phyloP scores from a whole-genome alignment of 1,140 invertebrate species.

The Scaptomyza pallida region DNA sequence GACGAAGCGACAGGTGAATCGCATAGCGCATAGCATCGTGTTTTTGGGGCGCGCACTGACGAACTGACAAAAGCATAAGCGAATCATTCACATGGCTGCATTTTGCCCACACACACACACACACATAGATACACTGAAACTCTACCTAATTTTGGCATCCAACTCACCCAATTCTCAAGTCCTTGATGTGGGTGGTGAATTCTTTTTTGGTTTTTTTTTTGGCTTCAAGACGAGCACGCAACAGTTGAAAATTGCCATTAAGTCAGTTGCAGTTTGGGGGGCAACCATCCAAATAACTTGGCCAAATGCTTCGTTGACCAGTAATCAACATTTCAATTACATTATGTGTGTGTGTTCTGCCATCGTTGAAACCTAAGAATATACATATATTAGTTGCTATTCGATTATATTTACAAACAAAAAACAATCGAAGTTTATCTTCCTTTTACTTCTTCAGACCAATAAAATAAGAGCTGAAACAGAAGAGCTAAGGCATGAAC shows the following conservation, averaged over 20 bases:
- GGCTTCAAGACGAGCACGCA: slow-evolving; percentile 52
- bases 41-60: slow-evolving; percentile 62
- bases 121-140: slow-evolving; percentile 2
- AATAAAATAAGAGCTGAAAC: too few species aligned
- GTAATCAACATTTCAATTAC: slow-evolving; percentile 56
- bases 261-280: slow-evolving; percentile 42
- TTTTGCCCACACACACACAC: slow-evolving; percentile 43
- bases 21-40: slow-evolving; percentile 25
- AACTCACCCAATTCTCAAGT: slow-evolving; percentile 1
- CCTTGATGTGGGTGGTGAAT: not conserved
- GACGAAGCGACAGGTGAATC: slow-evolving; percentile 39
- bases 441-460: too few species aligned
- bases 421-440: too few species aligned
- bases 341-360: not conserved
- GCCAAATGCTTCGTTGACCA: slow-evolving; percentile 68
- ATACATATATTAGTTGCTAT: not conserved
- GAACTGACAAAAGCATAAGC: slow-evolving; percentile 83
- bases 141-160: not conserved
- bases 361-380: not conserved
- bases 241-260: slow-evolving; percentile 72
- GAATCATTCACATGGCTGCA: slow-evolving; percentile 82
- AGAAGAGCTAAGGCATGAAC: too few species aligned
- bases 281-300: slow-evolving; percentile 17
- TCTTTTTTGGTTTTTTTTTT: too few species aligned
- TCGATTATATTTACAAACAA: not conserved